phyloP scores from a whole-genome alignment of 2,888 invertebrate species.

The Pimpla rufipes region DNA sequence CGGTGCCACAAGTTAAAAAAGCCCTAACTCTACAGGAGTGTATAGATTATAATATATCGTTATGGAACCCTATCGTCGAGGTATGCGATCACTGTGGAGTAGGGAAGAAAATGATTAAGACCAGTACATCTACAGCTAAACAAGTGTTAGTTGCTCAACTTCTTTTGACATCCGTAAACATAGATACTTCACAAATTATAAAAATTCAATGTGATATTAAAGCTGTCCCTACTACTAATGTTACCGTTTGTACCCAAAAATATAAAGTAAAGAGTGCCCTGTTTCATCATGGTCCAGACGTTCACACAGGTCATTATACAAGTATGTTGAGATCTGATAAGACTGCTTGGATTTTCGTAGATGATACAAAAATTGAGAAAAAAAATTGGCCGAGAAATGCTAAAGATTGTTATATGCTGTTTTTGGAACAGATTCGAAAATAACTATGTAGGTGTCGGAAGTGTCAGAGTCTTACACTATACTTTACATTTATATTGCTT shows the following conservation, averaged over 20 bases:
- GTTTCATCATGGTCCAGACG: constrained; percentile 21
- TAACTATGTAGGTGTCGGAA: background rate
- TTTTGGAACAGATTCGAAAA: background rate
- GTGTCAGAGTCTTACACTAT: background rate
- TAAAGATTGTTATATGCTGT: constrained; percentile 27
- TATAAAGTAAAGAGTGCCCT: constrained; percentile 47
- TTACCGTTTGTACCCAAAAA: constrained; percentile 6
- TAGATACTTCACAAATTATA: background rate
- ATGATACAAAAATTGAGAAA: constrained; percentile 24
- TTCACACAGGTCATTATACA: constrained; percentile 13
- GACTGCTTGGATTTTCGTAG: constrained; percentile 40
- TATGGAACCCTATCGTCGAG: constrained; percentile 12
- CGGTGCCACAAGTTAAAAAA: constrained; percentile 12
- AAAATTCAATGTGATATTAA: constrained; percentile 29
- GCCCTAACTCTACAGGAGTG: constrained; percentile 19
- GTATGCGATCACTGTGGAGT: background rate
- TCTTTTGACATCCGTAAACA: background rate
- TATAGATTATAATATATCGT: constrained; percentile 6
- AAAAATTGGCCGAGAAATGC: constrained; percentile 45
- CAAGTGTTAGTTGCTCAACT: constrained; percentile 32
- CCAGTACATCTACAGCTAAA: background rate
- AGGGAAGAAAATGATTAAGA: background rate
- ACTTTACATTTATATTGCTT: background rate
- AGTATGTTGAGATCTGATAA: constrained; percentile 37
- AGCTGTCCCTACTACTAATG: constrained; percentile 14